Base-by-base conservation (phyloP, 2,888 invertebrate genomes). In the Drosophila melanosoma region DNA sequence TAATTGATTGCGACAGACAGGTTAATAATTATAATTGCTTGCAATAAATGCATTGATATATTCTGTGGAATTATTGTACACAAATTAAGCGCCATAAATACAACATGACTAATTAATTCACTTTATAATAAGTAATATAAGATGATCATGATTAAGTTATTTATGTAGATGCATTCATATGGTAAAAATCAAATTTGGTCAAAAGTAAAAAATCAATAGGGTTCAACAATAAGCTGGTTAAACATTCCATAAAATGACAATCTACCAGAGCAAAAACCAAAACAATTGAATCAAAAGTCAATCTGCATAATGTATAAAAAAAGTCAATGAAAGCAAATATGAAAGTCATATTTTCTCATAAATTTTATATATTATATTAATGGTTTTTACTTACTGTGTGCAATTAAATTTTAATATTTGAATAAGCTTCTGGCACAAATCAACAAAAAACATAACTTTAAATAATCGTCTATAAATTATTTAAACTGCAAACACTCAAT, bases 381-480 rank as follows among this genome's bases (percentile, higher is more conserved):
- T 42, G 49, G 38, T 76, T 68, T 60, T 69, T 69, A 58, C 53
- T 62, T 45, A 69, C 69, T 89, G 82, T 82, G 87, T 82, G 80
- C 74, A 89, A 84, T 87, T 72, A 71, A 71, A 71, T 79, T 79
- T 82, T 67, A 74, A 89, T 89, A 78, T 76, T 82, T 84, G 58
- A 82, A 76, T 58, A 62, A 54, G 38, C 54, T 35, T 40, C 42
- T 57, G 12, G 26, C 61, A 40, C 60, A 76, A 49, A 60, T 57
- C 57, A 65, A 70, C 59, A 83, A 68, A 62, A 52, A 52, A 70
- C 57, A 69, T 63, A 40, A 66, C 42, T 53, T 68, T 51, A 69
- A 62, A 64, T 61, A 69, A 59, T 23, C 70, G 65, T 36, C 32
- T 72, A 74, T 73, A 71, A 75, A 81, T 78, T 66, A 81, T 69